Base-by-base conservation (phyloP, 2,888 invertebrate species). In the Lepidocyrtoides sp. region DNA sequence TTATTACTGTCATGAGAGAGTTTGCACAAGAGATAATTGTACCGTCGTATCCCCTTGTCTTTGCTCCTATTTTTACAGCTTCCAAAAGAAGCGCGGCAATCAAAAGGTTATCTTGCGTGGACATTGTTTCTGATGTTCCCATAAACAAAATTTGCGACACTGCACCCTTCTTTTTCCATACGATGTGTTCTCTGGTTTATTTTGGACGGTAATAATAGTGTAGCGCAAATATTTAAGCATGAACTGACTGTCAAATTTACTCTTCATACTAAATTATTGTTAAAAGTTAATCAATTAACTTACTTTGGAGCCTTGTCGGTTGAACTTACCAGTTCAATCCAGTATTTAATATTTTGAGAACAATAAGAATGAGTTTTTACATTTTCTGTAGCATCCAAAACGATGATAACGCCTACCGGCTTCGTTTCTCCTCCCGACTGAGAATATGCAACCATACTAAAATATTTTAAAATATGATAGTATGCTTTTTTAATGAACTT, bases 231-330 rank as follows among this genome's bases (percentile, higher is more conserved):
- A 41, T 48, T 48, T 2, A 48, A 48, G 44, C 12, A n/a, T n/a
- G 2, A 48, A 48, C 8, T 8, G 8, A 36, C 36, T 5, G 36
- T 3, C 36, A 36, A 8, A 36, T 8, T 5, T 5, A 36, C 8
- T 36, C 4, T 36, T 36, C 36, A 5, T 29, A 36, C 26, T 12
- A 36, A 51, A 82, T 32, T 29, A 36, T 8, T 82, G 12, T 29
- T 63, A 81, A 4, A n/a, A n/a, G n/a, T 10, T 51, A 12, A 14
- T 14, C 14, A 14, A 8, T 23, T 2, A 20, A 41, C 57, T 79
- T 85, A 92, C 92, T 83, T 89, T 82, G 91, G 77, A 12, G 2
- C 44, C 0, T 51, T 48, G 14, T 92, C 92, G 17, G 86, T 36
- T 26, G 23, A 26, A 12, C 69, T n/a, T 1, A 29, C 8, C 2